These are phyloP conservation scores for Brachymystax lenok DNA, from an alignment of 2,797 vertebrate genomes.

Conservation along the genomic window DNA sequence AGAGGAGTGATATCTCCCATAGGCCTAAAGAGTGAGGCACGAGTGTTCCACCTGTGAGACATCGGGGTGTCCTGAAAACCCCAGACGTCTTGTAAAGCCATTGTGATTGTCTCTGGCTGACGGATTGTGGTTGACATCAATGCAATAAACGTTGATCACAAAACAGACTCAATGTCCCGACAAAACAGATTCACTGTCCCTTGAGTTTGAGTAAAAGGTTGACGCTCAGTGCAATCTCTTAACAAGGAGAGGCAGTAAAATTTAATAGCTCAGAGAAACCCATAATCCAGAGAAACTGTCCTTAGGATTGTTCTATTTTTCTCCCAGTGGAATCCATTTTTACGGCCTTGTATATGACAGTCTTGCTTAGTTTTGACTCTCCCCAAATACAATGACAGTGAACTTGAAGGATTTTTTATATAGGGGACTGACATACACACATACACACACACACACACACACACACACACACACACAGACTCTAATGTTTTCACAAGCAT, in stretches of 20 bases:
- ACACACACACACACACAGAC: neutral
- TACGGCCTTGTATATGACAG: neutral
- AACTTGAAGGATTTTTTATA: neutral
- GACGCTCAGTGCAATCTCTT: neutral
- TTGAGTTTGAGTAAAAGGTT: neutral
- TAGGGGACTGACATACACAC: constrained; percentile 1
- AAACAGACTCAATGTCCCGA: neutral
- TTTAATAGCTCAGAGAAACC: neutral
- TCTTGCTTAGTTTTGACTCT: neutral
- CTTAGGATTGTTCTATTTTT: neutral
- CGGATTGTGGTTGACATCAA: constrained; percentile 2
- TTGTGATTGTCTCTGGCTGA: constrained; percentile 23
- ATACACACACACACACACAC: neutral
- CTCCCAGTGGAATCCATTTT: neutral
- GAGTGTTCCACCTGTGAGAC: constrained; percentile 31
- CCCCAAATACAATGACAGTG: neutral
- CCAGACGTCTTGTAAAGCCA: constrained; percentile 77
- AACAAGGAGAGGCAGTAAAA: neutral
- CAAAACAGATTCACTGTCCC: neutral
- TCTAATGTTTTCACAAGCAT: constrained; percentile 2
- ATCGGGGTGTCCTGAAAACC: constrained; percentile 43
- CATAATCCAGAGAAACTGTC: neutral
- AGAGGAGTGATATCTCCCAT: constrained; percentile 17
- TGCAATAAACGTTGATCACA: neutral
- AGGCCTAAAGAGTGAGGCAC: constrained; percentile 19